Base-by-base conservation (phyloP, 2,888 invertebrate species). In the Cremastinae sp. region DNA sequence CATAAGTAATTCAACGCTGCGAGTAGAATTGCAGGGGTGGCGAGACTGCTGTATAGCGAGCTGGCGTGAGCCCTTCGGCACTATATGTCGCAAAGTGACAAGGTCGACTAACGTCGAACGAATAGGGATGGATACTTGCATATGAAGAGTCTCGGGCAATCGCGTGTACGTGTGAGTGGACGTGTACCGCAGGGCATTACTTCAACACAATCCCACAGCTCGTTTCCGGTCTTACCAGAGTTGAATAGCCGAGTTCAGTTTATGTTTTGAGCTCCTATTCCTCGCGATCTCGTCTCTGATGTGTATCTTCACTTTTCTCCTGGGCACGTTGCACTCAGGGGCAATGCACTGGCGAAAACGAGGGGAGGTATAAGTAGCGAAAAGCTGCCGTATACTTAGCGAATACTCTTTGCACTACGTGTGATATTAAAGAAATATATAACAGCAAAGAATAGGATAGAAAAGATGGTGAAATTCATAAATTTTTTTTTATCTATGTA, bases 221-320 rank as follows among this genome's bases (percentile, higher is more conserved):
- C 53, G 45, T 69, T 76, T 76, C 45, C 64, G 38, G 28, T 76
- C 45, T 38, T 18, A 38, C n/a, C n/a, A 12, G 45, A 51, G 53
- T 73, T 65, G 49, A 70, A 70, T 61, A 65, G 65, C 59, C 41
- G 38, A 28, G 53, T 53, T 28, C 38, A 34, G 38, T 76, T 73
- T 43, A 53, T 64, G 51, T 64, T 73, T 7, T 38, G 20, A 20
- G 14, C 22, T 7, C 28, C 2, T 34, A 20, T 47, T 20, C 12
- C 10, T 22, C 49, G 36, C 36, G 43, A 54, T 34, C n/a, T n/a
- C n/a, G n/a, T n/a, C n/a, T 65, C 65, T 53, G 12, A 53, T 36
- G 47, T 45, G 47, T 53, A 73, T 76, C 20, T 58, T 49, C 38
- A 18, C 38, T 18, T 53, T 58, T 45, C 38, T 3, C 51, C 10